Conservation (phyloP, 2,888 invertebrate species). For the Azorinus chamasolen region DNA sequence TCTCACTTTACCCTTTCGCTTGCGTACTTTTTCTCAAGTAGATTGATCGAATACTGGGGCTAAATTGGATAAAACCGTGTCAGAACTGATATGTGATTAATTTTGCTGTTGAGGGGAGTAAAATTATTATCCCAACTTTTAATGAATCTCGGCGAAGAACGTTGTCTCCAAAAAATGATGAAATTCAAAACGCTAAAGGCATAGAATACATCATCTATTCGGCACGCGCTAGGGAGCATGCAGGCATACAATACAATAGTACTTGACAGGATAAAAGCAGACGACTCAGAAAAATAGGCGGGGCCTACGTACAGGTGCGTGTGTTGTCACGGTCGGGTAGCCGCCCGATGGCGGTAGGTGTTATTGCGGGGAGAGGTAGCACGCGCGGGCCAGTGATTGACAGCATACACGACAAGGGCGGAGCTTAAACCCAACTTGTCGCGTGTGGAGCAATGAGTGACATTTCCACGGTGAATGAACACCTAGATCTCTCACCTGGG, state of each 20-base stretch:
- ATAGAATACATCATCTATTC: constrained; percentile 57
- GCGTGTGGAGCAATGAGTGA: constrained; percentile 65
- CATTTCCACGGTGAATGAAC: constrained; percentile 42
- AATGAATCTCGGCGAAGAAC: constrained; percentile 63
- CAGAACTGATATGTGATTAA: constrained; percentile 6
- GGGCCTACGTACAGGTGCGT: constrained; percentile 65
- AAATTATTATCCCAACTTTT: constrained; percentile 28
- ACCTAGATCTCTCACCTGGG: constrained; percentile 58
- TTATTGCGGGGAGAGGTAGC: constrained; percentile 48
- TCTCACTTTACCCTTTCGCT: no score
- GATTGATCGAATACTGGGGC: no score
- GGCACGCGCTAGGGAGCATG: constrained; percentile 65
- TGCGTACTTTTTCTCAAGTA: no score
- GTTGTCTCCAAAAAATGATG: constrained; percentile 61
- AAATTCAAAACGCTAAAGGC: constrained; percentile 66
- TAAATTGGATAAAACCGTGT: background rate
- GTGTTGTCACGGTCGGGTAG: constrained; percentile 61
- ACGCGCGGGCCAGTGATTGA: constrained; percentile 54
- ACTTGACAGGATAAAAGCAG: constrained; percentile 44
- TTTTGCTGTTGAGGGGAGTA: constrained; percentile 1
- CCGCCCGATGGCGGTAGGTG: constrained; percentile 38
- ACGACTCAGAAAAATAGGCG: constrained; percentile 42
- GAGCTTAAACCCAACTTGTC: constrained; percentile 48
- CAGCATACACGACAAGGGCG: constrained; percentile 48
- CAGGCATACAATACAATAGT: constrained; percentile 36